Evolutionary conservation across 1,140 invertebrate genomes (phyloP).

Genomic region (Camponotus floridanus): DNA sequence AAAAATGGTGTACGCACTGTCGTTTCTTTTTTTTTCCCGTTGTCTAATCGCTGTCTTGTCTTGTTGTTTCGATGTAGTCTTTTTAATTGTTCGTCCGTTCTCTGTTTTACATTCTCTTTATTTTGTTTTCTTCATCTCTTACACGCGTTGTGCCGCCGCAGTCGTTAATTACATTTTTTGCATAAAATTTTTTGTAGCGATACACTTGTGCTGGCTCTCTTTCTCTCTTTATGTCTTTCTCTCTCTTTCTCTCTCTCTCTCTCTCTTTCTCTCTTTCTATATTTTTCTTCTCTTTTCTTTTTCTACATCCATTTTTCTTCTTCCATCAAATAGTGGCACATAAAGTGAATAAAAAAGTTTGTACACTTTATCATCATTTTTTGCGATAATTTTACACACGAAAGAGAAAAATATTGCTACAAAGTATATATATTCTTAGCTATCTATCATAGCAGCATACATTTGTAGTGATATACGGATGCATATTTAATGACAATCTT

Average conservation of each 20-base stretch:
- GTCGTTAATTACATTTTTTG: conserved; percentile 27
- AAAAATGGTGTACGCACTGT: conserved; percentile 48
- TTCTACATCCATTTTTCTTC: neutral
- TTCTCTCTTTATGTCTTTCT: conserved; percentile 35
- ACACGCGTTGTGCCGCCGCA: conserved; percentile 56
- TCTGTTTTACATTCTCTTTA: conserved; percentile 52
- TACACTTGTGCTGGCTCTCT: conserved; percentile 40
- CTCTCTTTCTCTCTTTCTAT: conserved; percentile 13
- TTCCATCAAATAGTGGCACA: neutral
- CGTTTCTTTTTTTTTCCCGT: conserved; percentile 47
- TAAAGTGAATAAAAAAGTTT: neutral
- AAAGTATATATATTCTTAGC: neutral
- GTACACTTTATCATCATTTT: neutral
- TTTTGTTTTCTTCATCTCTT: conserved; percentile 44
- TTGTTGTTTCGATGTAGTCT: conserved; percentile 63
- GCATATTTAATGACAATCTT: neutral
- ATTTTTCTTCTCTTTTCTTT: conserved; percentile 21
- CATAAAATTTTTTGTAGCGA: conserved; percentile 44
- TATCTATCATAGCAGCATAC: too few species aligned
- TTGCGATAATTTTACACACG: neutral
- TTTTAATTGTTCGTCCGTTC: conserved; percentile 55
- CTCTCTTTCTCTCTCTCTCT: conserved; percentile 53
- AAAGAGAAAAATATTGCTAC: conserved; percentile 18
- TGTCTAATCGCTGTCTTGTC: conserved; percentile 66
- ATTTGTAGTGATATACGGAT: neutral